Evolutionary conservation across 2,888 invertebrate genomes (phyloP), one percentile per base, ranked within the genome.

Genomic region (Neoascia interrupta): DNA sequence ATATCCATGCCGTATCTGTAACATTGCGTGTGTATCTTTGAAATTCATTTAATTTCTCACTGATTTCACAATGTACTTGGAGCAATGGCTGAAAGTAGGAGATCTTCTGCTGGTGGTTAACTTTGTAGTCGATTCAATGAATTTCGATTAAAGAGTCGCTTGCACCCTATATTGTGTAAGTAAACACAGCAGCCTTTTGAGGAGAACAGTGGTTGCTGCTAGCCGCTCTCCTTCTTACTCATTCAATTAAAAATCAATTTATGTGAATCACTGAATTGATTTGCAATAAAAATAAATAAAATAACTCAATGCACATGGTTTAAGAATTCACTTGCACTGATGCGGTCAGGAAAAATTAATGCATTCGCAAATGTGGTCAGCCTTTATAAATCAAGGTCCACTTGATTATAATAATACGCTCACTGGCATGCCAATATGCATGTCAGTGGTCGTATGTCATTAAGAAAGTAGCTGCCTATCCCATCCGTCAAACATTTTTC

Each of bases 181-280:
- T n/a, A n/a, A n/a, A n/a, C n/a, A n/a, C n/a, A n/a, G n/a, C n/a
- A n/a, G n/a, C n/a, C n/a, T n/a, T n/a, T n/a, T n/a, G n/a, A n/a
- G n/a, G n/a, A n/a, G 31, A 3, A 28, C 8, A 23, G 15, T 53
- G 47, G 28, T 60, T 60, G 31, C 56, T 31, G n/a, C 31, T 31
- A n/a, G 8, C 31, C n/a, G 31, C 8, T 39, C n/a, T 28, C n/a
- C n/a, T n/a, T n/a, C n/a, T n/a, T n/a, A n/a, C n/a, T n/a, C 49
- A 60, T 31, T 56, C 73, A 73, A 79, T 79, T 68, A 36, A 79
- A 66, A 73, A 68, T 61, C 60, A 79, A 79, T 79, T 61, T 72
- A 61, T 43, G 45, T 79, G 60, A 79, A 68, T 79, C 73, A 73
- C 23, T 73, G 43, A 73, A 79, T 79, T 79, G 79, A 61, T 68